A percentile compares a stretch with the other conserved stretches of the same genome.
These are phyloP conservation scores for Umimayanthus kanabou DNA, from an alignment of 92 coral and sea anemone genomes.

Conservation along the genomic window DNA sequence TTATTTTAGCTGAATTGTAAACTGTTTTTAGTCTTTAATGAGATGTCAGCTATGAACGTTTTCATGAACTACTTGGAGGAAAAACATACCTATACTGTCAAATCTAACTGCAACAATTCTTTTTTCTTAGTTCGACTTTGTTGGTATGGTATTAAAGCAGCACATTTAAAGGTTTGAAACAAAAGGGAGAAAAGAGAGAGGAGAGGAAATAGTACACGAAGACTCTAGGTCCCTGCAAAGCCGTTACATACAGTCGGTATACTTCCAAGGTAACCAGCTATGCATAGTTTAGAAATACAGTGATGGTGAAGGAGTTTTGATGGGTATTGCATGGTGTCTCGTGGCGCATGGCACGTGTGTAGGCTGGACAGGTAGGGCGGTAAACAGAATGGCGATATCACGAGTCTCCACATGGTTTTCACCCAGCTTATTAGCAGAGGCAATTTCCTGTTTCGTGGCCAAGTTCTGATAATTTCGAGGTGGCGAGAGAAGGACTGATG, in stretches of 20 bases:
- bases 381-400: constrained; percentile 9
- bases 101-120: too few relatives aligned
- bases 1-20: too few relatives aligned
- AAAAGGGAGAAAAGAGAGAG: background rate
- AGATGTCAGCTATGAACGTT: too few relatives aligned
- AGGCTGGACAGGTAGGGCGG: background rate
- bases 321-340: background rate
- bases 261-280: too few relatives aligned
- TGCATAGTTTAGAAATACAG: background rate
- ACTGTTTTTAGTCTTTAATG: too few relatives aligned
- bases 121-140: too few relatives aligned
- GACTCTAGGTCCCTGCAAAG: too few relatives aligned
- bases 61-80: too few relatives aligned
- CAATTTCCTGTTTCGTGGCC: constrained; percentile 27
- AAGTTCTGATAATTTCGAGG: constrained; percentile 2
- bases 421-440: constrained; percentile 38
- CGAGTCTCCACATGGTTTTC: constrained; percentile 36
- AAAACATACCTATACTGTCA: too few relatives aligned
- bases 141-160: background rate
- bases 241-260: too few relatives aligned
- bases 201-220: too few relatives aligned
- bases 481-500: constrained; percentile 30
- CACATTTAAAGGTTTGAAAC: background rate
- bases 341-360: constrained; percentile 30
- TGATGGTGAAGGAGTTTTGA: background rate